Base-by-base conservation (phyloP, 2,797 vertebrate genomes). In the Botia kubotai region DNA sequence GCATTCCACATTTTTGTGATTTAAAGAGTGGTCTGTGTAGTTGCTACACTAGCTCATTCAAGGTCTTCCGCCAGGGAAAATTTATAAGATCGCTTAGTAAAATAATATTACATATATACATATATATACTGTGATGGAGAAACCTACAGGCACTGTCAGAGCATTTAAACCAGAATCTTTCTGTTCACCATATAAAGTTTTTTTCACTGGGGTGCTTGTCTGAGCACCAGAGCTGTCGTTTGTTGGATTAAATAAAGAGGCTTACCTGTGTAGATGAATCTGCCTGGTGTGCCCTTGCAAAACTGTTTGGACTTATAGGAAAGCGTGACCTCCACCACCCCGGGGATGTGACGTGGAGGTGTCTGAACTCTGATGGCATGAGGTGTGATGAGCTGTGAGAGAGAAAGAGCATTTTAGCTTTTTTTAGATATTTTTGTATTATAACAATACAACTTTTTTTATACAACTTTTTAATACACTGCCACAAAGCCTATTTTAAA, bases 281-380 rank as follows among this genome's bases (percentile, higher is more conserved):
- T 93, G 82, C 97, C 97, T 0, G 97, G 98, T 7, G 97, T 98
- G 84, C 97, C 97, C 94, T 99, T 99, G 93, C 98, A 99, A 91
- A 99, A 99, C 92, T 99, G 98, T 91, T 99, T 99, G 50, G 97
- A 98, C 85, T 99, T 98, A 94, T 99, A 99, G 84, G 98, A 99
- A 87, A 99, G 92, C 87, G 97, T 99, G 90, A 99, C 98, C 93
- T 99, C 98, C 62, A 99, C 97, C 50, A 99, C 97, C 60, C 98
- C 97, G 0, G 94, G 93, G 86, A 95, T 94, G 92, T 94, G 94
- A 86, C 93, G 91, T 53, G 93, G 92, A 46, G 93, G 93, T 50
- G 94, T 95, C 91, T 95, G 94, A 73, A 95, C 94, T 70, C 93
- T 89, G 87, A 94, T 94, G 85, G 94, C 94, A 33, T 95, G 93